Conservation (phyloP, 2,888 invertebrate species). For the Cacoxenus indagator region DNA sequence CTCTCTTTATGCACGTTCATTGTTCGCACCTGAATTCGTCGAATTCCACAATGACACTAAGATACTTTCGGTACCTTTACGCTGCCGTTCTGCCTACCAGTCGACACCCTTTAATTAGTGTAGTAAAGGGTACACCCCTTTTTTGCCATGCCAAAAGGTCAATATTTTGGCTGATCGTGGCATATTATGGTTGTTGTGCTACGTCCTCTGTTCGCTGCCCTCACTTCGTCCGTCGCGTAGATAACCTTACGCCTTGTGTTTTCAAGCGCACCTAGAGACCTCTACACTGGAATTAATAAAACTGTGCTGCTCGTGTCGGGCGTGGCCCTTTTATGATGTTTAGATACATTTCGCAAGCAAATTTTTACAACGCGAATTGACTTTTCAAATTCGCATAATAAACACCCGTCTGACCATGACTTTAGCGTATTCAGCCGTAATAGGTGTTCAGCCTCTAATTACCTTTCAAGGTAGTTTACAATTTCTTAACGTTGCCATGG, state of each 20-base stretch:
- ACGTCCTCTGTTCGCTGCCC: background rate
- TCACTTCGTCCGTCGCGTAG: conserved; percentile 40
- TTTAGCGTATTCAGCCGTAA: background rate
- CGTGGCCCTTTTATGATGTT: conserved; percentile 61
- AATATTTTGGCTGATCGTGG: conserved; percentile 55
- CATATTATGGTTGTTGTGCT: conserved; percentile 37
- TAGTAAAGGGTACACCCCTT: conserved; percentile 67
- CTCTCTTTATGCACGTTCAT: conserved; percentile 12
- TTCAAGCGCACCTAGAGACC: background rate
- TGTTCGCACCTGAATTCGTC: background rate
- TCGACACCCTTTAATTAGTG: conserved; percentile 61
- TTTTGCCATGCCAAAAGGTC: conserved; percentile 35
- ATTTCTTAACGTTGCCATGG: background rate
- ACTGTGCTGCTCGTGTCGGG: conserved; percentile 40
- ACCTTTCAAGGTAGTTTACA: conserved; percentile 14
- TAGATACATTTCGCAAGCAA: conserved; percentile 63
- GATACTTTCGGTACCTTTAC: background rate
- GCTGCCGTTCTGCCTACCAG: conserved; percentile 38
- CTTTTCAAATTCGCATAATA: background rate
- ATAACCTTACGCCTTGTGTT: conserved; percentile 26
- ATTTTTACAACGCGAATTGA: background rate
- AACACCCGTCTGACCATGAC: conserved; percentile 15
- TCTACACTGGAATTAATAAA: background rate
- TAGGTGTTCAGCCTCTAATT: conserved; percentile 8
- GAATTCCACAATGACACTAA: background rate